Percentiles rank a stretch among this genome's conserved stretches.
These are phyloP conservation scores for Eubasilissa regina DNA, from an alignment of 1,140 invertebrate genomes.

Conservation along the genomic window DNA sequence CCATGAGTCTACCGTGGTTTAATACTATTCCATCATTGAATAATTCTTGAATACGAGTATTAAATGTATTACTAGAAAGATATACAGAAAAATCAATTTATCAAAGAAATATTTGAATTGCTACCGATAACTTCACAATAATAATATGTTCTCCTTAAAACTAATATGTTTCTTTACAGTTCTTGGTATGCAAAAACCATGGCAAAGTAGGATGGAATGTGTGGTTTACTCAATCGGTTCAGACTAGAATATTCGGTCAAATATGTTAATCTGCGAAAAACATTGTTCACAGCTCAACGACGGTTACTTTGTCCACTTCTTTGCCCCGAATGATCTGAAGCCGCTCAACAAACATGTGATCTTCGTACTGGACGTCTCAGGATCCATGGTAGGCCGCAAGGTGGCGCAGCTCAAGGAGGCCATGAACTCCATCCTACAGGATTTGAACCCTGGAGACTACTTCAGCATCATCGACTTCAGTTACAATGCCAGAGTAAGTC, in stretches of 20 bases:
- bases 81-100: too few relatives aligned
- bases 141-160: too few relatives aligned
- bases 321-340: slow-evolving; percentile 75
- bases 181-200: too few relatives aligned
- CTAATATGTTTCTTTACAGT: too few relatives aligned
- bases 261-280: neutral
- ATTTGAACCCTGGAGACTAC: slow-evolving; percentile 76
- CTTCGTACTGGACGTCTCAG: slow-evolving; percentile 81
- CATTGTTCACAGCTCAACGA: slow-evolving; percentile 75
- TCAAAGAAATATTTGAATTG: too few relatives aligned
- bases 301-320: slow-evolving; percentile 86
- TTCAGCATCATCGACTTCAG: slow-evolving; percentile 80
- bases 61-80: too few relatives aligned
- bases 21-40: too few relatives aligned
- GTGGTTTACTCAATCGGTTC: too few relatives aligned
- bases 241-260: neutral
- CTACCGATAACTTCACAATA: too few relatives aligned
- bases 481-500: slow-evolving; percentile 68
- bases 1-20: too few relatives aligned
- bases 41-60: too few relatives aligned
- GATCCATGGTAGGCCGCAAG: slow-evolving; percentile 80
- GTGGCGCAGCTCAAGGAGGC: slow-evolving; percentile 78
- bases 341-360: slow-evolving; percentile 80
- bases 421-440: slow-evolving; percentile 78
- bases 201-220: too few relatives aligned